Conservation (phyloP, 2,113 vertebrate species). For the Electrona antarctica region DNA sequence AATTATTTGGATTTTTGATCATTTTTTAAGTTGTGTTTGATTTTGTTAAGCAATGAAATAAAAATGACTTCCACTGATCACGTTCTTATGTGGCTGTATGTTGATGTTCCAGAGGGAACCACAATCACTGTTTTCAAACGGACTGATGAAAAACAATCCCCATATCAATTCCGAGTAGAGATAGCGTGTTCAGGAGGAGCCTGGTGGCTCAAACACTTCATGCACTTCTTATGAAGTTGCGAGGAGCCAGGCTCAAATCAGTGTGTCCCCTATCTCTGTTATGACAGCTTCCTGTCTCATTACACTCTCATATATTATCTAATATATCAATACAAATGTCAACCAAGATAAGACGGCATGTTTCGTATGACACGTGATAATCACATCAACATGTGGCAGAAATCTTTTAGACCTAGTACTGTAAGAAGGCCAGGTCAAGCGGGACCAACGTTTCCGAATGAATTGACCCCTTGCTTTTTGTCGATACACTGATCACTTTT, state of each 20-base stretch:
- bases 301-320: too few relatives aligned
- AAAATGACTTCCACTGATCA: slow-evolving; percentile 67
- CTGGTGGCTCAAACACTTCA: too few relatives aligned
- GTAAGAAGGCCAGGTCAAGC: neutral
- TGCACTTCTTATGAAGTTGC: too few relatives aligned
- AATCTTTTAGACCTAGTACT: neutral
- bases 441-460: slow-evolving; percentile 1
- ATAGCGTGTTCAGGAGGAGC: too few relatives aligned
- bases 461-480: slow-evolving; percentile 24
- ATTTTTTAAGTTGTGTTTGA: slow-evolving; percentile 49
- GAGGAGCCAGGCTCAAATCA: too few relatives aligned
- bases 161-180: too few relatives aligned
- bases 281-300: too few relatives aligned
- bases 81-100: slow-evolving; percentile 70
- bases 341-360: slow-evolving; percentile 24
- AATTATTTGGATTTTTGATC: neutral
- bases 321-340: too few relatives aligned
- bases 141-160: too few relatives aligned
- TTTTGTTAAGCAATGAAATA: slow-evolving; percentile 71
- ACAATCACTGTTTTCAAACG: neutral
- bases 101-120: slow-evolving; percentile 49
- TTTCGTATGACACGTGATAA: neutral
- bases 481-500: slow-evolving; percentile 36
- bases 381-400: neutral
- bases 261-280: too few relatives aligned